Evolutionary conservation across 1,140 invertebrate genomes (phyloP).

Genomic region (Drosophila hydei): DNA sequence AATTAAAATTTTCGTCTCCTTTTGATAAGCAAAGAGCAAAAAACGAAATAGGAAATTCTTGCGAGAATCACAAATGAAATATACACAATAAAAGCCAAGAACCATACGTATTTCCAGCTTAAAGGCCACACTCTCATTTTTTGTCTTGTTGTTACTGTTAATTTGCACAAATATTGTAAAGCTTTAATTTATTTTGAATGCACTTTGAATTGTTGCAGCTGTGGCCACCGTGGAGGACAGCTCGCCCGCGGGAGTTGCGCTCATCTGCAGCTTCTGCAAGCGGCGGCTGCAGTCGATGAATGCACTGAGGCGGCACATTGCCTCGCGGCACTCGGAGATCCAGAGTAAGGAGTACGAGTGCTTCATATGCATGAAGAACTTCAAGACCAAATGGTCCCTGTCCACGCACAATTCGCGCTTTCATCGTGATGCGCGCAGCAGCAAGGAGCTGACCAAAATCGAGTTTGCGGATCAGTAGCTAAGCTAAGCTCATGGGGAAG

Average conservation of each 20-base stretch:
- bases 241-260: not conserved
- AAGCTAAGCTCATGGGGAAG: not conserved
- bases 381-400: slow-evolving; percentile 83
- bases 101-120: slow-evolving; percentile 42
- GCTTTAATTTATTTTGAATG: not conserved
- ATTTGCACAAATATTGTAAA: not conserved
- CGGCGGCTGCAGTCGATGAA: slow-evolving; percentile 74
- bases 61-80: slow-evolving; percentile 19
- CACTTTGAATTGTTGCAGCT: not conserved
- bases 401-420: slow-evolving; percentile 83
- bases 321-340: slow-evolving; percentile 76
- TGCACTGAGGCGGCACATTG: slow-evolving; percentile 71
- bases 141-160: too few relatives aligned
- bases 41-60: slow-evolving; percentile 5
- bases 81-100: slow-evolving; percentile 40
- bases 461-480: slow-evolving; percentile 34
- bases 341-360: slow-evolving; percentile 73
- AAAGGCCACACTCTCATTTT: slow-evolving; percentile 2
- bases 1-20: slow-evolving; percentile 24
- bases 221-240: slow-evolving; percentile 44
- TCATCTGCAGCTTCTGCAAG: slow-evolving; percentile 72
- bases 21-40: slow-evolving; percentile 18
- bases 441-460: slow-evolving; percentile 71
- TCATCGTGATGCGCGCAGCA: slow-evolving; percentile 65
- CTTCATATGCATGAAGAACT: slow-evolving; percentile 73